Evolutionary conservation across 2,797 vertebrate genomes (phyloP), one percentile per base, ranked within the genome.

Genomic region (Clarias laeviceps): DNA sequence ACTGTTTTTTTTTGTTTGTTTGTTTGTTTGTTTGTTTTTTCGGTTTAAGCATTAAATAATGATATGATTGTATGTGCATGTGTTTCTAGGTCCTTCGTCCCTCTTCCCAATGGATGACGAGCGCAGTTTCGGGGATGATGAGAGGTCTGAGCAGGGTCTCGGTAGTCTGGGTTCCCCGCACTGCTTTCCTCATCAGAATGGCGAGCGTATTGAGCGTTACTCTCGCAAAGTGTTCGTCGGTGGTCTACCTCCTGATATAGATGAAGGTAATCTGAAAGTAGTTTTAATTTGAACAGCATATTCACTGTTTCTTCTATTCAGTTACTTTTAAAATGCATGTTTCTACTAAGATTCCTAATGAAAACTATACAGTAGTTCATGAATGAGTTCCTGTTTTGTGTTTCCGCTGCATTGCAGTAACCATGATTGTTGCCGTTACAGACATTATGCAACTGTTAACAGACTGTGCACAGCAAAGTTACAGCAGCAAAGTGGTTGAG

Each of bases 181-280:
- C 93, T 97, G 97, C 93, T 99, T 99, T 93, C 97, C 97, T 77
- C 98, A 99, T 92, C 97, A 99, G 91, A 99, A 99, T 2, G 98
- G 98, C 61, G 98, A 99, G 90, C 95, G 97, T 6, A 97, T 99
- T 81, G 98, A 99, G 69, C 96, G 98, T 3, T 99, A 98, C 74
- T 99, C 98, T 29, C 97, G 98, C 17, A 99, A 99, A 84, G 98
- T 99, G 90, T 99, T 99, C 82, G 98, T 99, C 0, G 98, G 98
- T 4, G 98, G 98, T 66, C 93, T 99, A 74, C 98, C 98, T 68
- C 98, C 98, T 0, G 98, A 99, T 91, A 99, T 99, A 82, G 98
- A 99, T 68, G 98, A 99, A 99, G 98, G 98, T 99, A 95, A 32
- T 22, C 32, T 37, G 5, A 24, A 15, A 37, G 3, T 18, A 37